A percentile compares a stretch with the other conserved stretches of the same genome.
Evolutionary conservation across 2,888 invertebrate genomes (phyloP).

Genomic region (Ophion ellenae): DNA sequence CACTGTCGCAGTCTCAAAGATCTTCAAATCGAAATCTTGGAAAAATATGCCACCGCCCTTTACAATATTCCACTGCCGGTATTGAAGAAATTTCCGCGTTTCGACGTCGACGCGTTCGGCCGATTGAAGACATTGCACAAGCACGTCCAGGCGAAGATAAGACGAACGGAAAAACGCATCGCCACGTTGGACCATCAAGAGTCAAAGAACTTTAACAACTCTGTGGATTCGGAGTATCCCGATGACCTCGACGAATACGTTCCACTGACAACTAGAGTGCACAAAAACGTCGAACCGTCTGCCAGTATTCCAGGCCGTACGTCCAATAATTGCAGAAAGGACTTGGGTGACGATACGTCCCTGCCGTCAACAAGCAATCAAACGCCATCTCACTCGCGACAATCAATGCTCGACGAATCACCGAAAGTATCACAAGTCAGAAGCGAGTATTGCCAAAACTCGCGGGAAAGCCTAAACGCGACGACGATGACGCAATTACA

Average conservation of each 20-base stretch:
- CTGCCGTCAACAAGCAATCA: constrained; percentile 31
- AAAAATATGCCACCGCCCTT: constrained; percentile 87
- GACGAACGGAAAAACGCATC: constrained; percentile 81
- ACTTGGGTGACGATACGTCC: neutral
- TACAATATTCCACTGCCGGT: constrained; percentile 87
- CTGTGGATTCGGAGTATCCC: constrained; percentile 54
- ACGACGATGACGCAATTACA: neutral
- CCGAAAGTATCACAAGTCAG: neutral
- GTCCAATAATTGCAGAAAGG: neutral
- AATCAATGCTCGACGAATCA: constrained; percentile 35
- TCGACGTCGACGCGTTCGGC: constrained; percentile 85
- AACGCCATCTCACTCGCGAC: neutral
- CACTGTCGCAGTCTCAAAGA: constrained; percentile 82
- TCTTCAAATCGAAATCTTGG: constrained; percentile 86
- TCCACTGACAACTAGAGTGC: constrained; percentile 26
- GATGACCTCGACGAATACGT: constrained; percentile 58
- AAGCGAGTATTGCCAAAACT: constrained; percentile 9
- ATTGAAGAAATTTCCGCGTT: constrained; percentile 87
- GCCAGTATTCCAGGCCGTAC: neutral
- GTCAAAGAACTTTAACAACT: constrained; percentile 54
- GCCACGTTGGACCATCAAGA: constrained; percentile 33
- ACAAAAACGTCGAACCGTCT: constrained; percentile 9
- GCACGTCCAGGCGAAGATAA: constrained; percentile 86
- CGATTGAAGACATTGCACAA: constrained; percentile 86
- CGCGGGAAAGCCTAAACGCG: constrained; percentile 10